Percentiles rank a stretch among this genome's conserved stretches.
phyloP scores from a whole-genome alignment of 2,113 vertebrate species.

The Eira barbara region DNA sequence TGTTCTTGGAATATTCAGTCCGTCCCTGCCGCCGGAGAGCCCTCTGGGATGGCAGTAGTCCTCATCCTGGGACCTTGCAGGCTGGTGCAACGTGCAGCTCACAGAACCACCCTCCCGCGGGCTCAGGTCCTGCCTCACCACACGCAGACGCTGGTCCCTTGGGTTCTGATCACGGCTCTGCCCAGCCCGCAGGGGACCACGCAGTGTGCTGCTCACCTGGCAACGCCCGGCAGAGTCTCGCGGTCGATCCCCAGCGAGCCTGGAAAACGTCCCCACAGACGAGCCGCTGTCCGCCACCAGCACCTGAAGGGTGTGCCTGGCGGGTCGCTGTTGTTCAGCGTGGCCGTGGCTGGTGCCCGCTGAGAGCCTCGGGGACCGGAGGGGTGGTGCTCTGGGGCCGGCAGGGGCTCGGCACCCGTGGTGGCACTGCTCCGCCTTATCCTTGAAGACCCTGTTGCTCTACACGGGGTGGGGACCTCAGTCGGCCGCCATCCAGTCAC shows the following conservation, averaged over 20 bases:
- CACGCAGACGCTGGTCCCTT: not conserved
- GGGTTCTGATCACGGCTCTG: accelerated
- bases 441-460: not conserved
- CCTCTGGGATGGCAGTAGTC: not conserved
- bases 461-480: accelerated
- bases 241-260: not conserved
- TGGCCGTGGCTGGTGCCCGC: not conserved
- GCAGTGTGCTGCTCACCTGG: not conserved
- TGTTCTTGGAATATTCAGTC: not conserved
- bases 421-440: not conserved
- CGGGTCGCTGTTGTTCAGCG: accelerated
- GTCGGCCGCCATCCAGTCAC: accelerated
- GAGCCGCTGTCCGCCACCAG: not conserved
- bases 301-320: not conserved
- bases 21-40: not conserved
- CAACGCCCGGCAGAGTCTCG: not conserved
- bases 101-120: not conserved
- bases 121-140: accelerated
- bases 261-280: not conserved
- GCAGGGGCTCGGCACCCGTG: not conserved
- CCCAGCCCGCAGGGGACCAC: not conserved
- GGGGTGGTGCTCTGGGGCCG: not conserved
- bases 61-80: not conserved
- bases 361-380: not conserved
- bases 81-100: not conserved